These are phyloP conservation scores for Yponomeuta cagnagella DNA, from an alignment of 2,888 invertebrate genomes.

Conservation along the genomic window DNA sequence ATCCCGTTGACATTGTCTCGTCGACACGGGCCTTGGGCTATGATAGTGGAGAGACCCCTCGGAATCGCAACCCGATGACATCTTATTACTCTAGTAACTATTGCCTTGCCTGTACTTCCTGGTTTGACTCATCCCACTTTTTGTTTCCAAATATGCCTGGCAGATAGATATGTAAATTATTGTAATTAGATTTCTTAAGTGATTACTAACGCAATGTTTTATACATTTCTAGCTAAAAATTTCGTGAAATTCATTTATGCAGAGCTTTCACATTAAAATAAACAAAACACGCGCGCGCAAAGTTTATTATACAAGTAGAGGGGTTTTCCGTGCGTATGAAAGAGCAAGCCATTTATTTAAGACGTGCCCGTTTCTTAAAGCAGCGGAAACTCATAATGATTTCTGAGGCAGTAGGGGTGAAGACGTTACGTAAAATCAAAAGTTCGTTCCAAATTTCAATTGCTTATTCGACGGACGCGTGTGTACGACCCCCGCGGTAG, in stretches of 20 bases:
- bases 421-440: constrained; percentile 68
- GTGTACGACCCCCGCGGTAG: constrained; percentile 53
- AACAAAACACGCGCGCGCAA: constrained; percentile 4
- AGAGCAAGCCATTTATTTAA: constrained; percentile 41
- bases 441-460: constrained; percentile 74
- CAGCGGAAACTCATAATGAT: constrained; percentile 69
- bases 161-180: too few relatives aligned
- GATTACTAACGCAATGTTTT: too few relatives aligned
- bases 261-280: constrained; percentile 6
- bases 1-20: constrained; percentile 41
- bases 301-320: constrained; percentile 6
- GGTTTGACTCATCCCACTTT: too few relatives aligned
- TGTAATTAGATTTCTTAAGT: too few relatives aligned
- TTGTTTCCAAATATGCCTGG: too few relatives aligned
- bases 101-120: too few relatives aligned
- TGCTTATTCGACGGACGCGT: constrained; percentile 72
- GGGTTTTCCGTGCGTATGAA: constrained; percentile 34
- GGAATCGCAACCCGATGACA: constrained; percentile 2
- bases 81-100: background rate
- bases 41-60: constrained; percentile 34
- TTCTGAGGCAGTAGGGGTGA: constrained; percentile 55
- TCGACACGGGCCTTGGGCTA: constrained; percentile 41
- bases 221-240: too few relatives aligned
- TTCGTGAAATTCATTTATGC: background rate
- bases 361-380: constrained; percentile 43